phyloP scores from a whole-genome alignment of 2,888 invertebrate species.

The Rhagophthalmus giganteus region DNA sequence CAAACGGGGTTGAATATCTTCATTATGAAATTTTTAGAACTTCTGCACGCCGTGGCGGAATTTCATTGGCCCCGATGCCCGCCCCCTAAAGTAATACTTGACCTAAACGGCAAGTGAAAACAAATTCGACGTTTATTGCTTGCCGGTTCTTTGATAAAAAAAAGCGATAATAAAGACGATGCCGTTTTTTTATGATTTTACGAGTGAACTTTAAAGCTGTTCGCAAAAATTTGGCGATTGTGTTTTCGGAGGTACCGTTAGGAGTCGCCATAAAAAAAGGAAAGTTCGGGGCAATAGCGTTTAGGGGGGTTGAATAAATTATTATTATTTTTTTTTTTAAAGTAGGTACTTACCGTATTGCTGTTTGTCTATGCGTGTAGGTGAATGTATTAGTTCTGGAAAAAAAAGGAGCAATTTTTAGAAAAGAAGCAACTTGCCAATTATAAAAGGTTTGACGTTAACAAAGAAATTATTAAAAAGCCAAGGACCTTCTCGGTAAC shows the following conservation, averaged over 20 bases:
- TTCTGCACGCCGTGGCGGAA: neutral
- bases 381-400: conserved; percentile 50
- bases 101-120: conserved; percentile 4
- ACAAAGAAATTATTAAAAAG: no score
- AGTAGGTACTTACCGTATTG: conserved; percentile 49
- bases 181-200: conserved; percentile 15
- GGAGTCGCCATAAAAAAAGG: no score
- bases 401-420: conserved; percentile 30
- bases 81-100: neutral
- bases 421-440: neutral
- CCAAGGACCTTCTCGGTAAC: no score
- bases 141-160: neutral
- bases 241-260: conserved; percentile 17
- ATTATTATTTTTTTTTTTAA: neutral
- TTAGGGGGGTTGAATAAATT: no score
- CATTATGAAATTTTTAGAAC: conserved; percentile 13
- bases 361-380: conserved; percentile 47
- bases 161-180: conserved; percentile 3
- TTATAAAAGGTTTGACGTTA: neutral
- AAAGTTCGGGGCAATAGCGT: no score
- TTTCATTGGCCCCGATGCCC: neutral
- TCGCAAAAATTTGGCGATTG: no score
- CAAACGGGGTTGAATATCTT: conserved; percentile 8
- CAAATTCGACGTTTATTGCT: conserved; percentile 4
- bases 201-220: neutral